Base-by-base conservation (phyloP, 2,888 invertebrate species). In the Oxycera nigricornis region DNA sequence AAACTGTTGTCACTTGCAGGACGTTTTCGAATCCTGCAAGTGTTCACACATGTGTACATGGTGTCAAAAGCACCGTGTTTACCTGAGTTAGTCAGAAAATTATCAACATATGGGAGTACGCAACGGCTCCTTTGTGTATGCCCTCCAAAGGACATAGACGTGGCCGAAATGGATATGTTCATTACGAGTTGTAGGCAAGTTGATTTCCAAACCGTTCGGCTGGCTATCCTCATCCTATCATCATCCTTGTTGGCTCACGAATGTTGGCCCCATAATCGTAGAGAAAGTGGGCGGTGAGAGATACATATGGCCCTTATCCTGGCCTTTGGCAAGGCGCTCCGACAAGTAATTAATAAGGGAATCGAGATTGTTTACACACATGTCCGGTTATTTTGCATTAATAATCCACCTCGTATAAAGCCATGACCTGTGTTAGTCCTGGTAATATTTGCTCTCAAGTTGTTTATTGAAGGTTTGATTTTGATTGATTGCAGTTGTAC, bases 271-370 rank as follows among this genome's bases (percentile, higher is more conserved):
- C 30, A 17, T 28, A 17, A 28, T 9, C 17, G 30, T 52, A 52
- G 52, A 50, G 52, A 20, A 41, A 22, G 50, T 50, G 46, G 52
- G 17, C 55, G 59, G 50, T 50, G 73, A 41, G 67, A 59, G 59
- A 61, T 30, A 41, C 67, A 61, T 74, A 50, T 74, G 67, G 61
- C 76, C 73, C 68, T 59, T 57, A 72, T 59, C 24, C 74, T 73
- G 73, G 77, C 78, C 78, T 77, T 79, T 79, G 79, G 78, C 79
- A 78, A 79, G 79, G 78, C 79, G 78, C 78, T 77, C 77, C 77
- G 79, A 79, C 79, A 80, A 80, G 79, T 80, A 80, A 80, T 80
- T 80, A 80, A 80, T 80, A 80, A 80, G 77, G 78, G 79, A 79
- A 78, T 78, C 78, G 78, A 78, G 78, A 77, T 77, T 80, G 79